phyloP scores from a whole-genome alignment of 2,113 vertebrate genomes.

The Hylia prasina region DNA sequence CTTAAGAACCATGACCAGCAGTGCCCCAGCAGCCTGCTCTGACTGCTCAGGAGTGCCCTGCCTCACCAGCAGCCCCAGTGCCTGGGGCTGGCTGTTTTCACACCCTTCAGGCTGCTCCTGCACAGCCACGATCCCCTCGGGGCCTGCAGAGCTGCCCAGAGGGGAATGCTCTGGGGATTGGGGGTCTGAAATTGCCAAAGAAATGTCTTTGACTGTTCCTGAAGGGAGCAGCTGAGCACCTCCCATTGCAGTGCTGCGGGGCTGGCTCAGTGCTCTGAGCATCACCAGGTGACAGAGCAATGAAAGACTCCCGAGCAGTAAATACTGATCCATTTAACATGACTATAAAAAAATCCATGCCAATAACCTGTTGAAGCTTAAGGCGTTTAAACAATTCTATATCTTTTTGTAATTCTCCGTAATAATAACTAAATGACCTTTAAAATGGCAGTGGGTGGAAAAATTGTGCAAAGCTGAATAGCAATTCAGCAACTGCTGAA shows the following conservation, averaged over 20 bases:
- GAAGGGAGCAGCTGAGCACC: neutral
- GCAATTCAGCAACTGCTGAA: neutral
- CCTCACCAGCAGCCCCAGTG: fast-evolving
- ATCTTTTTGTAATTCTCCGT: conserved; percentile 20
- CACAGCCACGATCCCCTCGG: fast-evolving
- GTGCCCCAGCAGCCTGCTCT: too few species aligned
- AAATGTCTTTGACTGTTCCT: neutral
- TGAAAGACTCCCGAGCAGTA: neutral
- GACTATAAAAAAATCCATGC: neutral
- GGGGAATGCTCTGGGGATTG: neutral
- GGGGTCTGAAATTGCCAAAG: neutral
- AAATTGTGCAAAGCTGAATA: neutral
- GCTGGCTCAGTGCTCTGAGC: neutral
- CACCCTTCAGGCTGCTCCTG: fast-evolving
- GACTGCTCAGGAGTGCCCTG: neutral
- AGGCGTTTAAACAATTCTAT: neutral
- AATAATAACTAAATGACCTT: conserved; percentile 58
- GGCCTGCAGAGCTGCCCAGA: neutral
- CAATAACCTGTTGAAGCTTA: conserved; percentile 25
- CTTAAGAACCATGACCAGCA: neutral
- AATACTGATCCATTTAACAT: neutral
- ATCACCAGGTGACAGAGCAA: neutral
- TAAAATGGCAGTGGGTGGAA: conserved; percentile 36
- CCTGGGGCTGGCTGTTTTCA: neutral
- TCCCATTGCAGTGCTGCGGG: neutral